A percentile compares a stretch with the other conserved stretches of the same genome.
Conservation (phyloP, 2,797 vertebrate species). For the Kryptolebias ocellatus region DNA sequence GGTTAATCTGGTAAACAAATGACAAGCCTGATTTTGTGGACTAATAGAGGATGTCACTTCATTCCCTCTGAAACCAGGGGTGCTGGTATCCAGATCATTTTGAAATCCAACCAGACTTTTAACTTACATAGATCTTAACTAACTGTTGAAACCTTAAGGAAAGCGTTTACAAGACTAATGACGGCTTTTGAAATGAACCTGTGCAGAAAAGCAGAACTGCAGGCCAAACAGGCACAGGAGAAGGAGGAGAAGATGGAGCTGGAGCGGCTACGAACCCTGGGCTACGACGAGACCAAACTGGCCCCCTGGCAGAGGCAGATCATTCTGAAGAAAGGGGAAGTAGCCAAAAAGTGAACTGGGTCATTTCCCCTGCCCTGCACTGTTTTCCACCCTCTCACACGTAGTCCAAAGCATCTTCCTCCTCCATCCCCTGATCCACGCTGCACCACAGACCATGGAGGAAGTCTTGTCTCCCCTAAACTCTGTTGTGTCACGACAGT, state of each 20-base stretch:
- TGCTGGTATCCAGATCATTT: no score
- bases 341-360: constrained; percentile 88
- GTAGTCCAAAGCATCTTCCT: constrained; percentile 35
- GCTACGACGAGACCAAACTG: constrained; percentile 96
- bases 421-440: constrained; percentile 24
- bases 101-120: not conserved
- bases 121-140: not conserved
- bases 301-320: constrained; percentile 98
- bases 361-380: constrained; percentile 8
- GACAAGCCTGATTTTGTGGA: no score
- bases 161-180: not conserved
- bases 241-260: constrained; percentile 89
- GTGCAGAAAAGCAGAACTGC: constrained; percentile 88
- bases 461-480: constrained; percentile 17
- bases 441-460: constrained; percentile 27
- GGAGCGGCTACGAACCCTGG: constrained; percentile 93
- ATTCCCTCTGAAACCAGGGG: no score
- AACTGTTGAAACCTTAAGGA: not conserved
- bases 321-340: constrained; percentile 97
- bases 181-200: not conserved
- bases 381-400: constrained; percentile 5
- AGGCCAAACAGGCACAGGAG: constrained; percentile 85
- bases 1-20: no score
- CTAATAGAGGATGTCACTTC: no score
- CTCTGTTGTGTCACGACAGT: constrained; percentile 30